A percentile compares a stretch with the other conserved stretches of the same genome.
These are phyloP conservation scores for Petroica traversi DNA, from an alignment of 2,113 vertebrate genomes.

Conservation along the genomic window DNA sequence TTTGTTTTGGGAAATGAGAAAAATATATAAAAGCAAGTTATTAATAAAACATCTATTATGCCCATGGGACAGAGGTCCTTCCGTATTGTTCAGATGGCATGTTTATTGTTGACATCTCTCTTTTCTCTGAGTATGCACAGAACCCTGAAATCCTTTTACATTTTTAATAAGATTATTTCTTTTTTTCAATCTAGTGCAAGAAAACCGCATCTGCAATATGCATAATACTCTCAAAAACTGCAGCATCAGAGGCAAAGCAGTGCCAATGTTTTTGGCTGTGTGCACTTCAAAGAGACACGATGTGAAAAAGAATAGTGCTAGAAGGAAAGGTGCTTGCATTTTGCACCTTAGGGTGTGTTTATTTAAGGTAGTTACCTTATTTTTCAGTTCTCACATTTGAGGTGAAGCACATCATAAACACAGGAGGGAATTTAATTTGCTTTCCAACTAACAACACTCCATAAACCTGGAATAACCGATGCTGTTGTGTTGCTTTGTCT, in stretches of 20 bases:
- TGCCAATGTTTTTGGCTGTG: slow-evolving; percentile 32
- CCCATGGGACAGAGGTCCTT: slow-evolving; percentile 62
- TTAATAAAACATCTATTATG: slow-evolving; percentile 69
- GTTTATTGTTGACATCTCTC: slow-evolving; percentile 72
- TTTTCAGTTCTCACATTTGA: not conserved
- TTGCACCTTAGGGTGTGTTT: not conserved
- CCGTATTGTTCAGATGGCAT: slow-evolving; percentile 60
- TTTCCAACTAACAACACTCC: not conserved
- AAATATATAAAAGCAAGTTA: slow-evolving; percentile 60
- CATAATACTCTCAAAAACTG: slow-evolving; percentile 59
- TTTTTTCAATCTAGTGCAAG: slow-evolving; percentile 54
- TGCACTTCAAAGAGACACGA: slow-evolving; percentile 16
- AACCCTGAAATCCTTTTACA: slow-evolving; percentile 73
- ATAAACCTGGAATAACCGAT: not conserved
- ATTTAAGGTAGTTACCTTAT: slow-evolving; percentile 1
- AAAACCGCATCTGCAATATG: slow-evolving; percentile 51
- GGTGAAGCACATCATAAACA: not conserved
- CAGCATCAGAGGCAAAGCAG: slow-evolving; percentile 47
- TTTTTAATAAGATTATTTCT: slow-evolving; percentile 73
- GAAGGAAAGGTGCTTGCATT: not conserved
- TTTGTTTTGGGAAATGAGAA: slow-evolving; percentile 54
- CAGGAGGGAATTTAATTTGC: not conserved
- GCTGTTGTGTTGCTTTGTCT: not conserved
- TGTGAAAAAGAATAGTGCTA: not conserved
- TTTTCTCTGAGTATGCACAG: slow-evolving; percentile 64